phyloP scores from a whole-genome alignment of 2,888 invertebrate species.

The Eupithecia tripunctaria region DNA sequence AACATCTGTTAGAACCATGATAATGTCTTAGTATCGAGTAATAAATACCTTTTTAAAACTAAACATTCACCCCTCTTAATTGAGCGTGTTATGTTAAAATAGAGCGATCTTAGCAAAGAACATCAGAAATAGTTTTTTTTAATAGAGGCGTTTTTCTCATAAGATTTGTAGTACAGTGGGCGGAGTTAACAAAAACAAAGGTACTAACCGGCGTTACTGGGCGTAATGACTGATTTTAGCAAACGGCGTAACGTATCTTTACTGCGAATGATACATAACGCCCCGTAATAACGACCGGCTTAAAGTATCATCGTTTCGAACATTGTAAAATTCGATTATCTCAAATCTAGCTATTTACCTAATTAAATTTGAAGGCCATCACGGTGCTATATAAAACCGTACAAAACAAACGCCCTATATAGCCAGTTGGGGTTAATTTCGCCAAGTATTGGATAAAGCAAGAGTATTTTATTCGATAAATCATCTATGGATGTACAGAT shows the following conservation, averaged over 20 bases:
- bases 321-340: constrained; percentile 17
- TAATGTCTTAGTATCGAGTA: constrained; percentile 51
- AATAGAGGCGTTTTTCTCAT: constrained; percentile 7
- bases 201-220: neutral
- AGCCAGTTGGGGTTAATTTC: constrained; percentile 22
- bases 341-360: constrained; percentile 44
- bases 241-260: no score
- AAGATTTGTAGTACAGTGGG: constrained; percentile 16
- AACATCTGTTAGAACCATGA: constrained; percentile 63
- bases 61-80: constrained; percentile 56
- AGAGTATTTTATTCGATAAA: constrained; percentile 1
- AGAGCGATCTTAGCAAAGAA: neutral
- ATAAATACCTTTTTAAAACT: constrained; percentile 69
- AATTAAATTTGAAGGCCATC: constrained; percentile 64
- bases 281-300: neutral
- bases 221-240: neutral
- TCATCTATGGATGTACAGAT: neutral
- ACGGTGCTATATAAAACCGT: constrained; percentile 51
- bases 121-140: neutral
- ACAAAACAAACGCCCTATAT: constrained; percentile 23
- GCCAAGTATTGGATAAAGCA: constrained; percentile 17
- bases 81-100: constrained; percentile 62
- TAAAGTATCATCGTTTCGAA: constrained; percentile 22
- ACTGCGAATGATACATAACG: neutral
- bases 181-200: constrained; percentile 10